These are phyloP conservation scores for Propithecus deckenii DNA, from an alignment of 2,797 vertebrate genomes.

Conservation along the genomic window DNA sequence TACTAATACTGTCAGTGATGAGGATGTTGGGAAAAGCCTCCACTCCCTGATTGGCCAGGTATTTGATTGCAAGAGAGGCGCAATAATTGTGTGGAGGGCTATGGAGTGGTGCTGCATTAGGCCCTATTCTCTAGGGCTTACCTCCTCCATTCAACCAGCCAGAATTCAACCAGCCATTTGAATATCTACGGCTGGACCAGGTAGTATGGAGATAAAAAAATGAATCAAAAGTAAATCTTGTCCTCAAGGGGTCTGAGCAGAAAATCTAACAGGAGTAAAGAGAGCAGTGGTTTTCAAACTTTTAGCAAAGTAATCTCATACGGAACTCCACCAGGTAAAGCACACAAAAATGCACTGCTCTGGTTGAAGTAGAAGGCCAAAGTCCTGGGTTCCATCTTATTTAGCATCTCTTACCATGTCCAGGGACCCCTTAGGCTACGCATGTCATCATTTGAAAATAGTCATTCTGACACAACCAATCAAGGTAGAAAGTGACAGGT, in stretches of 20 bases:
- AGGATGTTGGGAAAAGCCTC: neutral
- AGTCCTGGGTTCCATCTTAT: neutral
- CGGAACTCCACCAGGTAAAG: neutral
- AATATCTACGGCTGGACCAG: neutral
- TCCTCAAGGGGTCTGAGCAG: neutral
- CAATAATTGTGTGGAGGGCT: neutral
- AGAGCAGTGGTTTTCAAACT: neutral
- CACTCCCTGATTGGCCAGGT: neutral
- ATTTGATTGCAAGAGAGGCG: neutral
- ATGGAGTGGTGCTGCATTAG: neutral
- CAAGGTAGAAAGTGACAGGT: neutral
- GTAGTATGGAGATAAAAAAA: neutral
- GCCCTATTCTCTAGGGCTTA: neutral
- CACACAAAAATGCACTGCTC: neutral
- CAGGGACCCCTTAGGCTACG: neutral
- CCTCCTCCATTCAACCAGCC: neutral
- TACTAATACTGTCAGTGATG: neutral
- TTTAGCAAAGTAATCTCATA: neutral
- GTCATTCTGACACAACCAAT: neutral
- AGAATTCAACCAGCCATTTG: neutral
- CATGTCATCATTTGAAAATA: neutral
- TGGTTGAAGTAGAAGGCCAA: neutral
- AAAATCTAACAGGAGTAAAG: slow-evolving; percentile 27
- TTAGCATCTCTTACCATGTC: neutral
- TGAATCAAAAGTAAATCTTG: neutral